Percentiles rank a stretch among this genome's conserved stretches.
Conservation (phyloP, 1,140 invertebrate genomes). For the Lucilia cuprina region DNA sequence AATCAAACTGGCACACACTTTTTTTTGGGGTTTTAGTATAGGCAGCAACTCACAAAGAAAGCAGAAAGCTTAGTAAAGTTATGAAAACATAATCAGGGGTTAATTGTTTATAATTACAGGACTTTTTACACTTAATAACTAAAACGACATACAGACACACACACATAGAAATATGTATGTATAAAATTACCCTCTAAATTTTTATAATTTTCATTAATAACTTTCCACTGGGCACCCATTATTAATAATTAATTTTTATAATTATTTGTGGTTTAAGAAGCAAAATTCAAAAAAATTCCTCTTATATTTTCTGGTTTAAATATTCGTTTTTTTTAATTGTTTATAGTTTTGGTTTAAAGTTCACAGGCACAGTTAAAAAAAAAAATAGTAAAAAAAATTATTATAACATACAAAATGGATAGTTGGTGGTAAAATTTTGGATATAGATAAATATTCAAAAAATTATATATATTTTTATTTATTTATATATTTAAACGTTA, state of each 20-base stretch:
- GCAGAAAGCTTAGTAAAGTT: background rate
- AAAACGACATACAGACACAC: background rate
- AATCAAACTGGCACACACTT: background rate
- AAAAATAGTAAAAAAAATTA: background rate
- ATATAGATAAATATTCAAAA: background rate
- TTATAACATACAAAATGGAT: background rate
- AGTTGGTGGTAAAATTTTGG: background rate
- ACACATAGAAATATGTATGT: background rate
- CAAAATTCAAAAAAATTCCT: constrained; percentile 23
- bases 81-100: background rate
- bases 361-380: background rate
- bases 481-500: background rate
- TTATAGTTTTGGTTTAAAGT: background rate
- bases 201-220: constrained; percentile 58
- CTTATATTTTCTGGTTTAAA: background rate
- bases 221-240: constrained; percentile 59
- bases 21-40: background rate
- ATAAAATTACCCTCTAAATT: constrained; percentile 56
- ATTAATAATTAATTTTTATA: constrained; percentile 28
- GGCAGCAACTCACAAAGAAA: background rate
- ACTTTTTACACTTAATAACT: background rate
- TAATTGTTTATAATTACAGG: background rate
- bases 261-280: background rate
- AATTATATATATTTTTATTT: background rate
- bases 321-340: background rate